phyloP scores from a whole-genome alignment of 2,113 vertebrate genomes.

The Furnarius figulus region DNA sequence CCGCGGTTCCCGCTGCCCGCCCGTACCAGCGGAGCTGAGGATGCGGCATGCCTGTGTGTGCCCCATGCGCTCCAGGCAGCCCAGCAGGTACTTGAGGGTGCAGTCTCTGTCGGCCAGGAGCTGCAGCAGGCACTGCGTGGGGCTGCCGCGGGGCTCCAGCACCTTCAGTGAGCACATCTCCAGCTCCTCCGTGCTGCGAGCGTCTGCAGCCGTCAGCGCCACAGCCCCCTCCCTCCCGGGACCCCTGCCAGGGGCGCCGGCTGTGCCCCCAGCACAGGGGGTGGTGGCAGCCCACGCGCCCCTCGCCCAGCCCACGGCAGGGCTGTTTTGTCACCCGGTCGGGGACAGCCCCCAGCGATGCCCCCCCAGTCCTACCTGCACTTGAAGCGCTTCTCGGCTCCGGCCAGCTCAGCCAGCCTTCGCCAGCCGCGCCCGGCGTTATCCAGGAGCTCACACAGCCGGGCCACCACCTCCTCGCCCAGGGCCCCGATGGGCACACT shows the following conservation, averaged over 20 bases:
- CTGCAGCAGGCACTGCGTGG: slow-evolving; percentile 75
- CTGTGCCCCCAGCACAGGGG: neutral
- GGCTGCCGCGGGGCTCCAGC: slow-evolving; percentile 78
- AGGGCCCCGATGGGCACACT: slow-evolving; percentile 61
- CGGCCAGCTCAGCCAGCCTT: slow-evolving; percentile 73
- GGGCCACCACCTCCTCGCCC: slow-evolving; percentile 55
- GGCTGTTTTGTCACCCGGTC: neutral
- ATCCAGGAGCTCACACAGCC: slow-evolving; percentile 79
- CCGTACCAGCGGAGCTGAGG: slow-evolving; percentile 73
- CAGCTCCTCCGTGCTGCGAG: slow-evolving; percentile 78
- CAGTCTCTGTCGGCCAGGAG: slow-evolving; percentile 78
- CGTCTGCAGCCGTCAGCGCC: neutral
- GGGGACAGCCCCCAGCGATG: too few species aligned
- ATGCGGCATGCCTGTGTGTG: slow-evolving; percentile 76
- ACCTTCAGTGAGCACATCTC: slow-evolving; percentile 85
- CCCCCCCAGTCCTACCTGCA: slow-evolving; percentile 74
- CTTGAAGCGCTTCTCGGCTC: slow-evolving; percentile 71
- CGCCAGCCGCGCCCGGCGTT: slow-evolving; percentile 80
- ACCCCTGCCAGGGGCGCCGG: accelerated
- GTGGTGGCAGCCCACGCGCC: accelerated
- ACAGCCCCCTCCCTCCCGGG: accelerated
- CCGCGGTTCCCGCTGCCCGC: accelerated
- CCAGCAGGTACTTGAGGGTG: slow-evolving; percentile 74
- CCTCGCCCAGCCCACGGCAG: neutral
- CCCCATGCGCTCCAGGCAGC: slow-evolving; percentile 80